Evolutionary conservation across 2,888 invertebrate genomes (phyloP).

Genomic region (Agriopis marginaria): DNA sequence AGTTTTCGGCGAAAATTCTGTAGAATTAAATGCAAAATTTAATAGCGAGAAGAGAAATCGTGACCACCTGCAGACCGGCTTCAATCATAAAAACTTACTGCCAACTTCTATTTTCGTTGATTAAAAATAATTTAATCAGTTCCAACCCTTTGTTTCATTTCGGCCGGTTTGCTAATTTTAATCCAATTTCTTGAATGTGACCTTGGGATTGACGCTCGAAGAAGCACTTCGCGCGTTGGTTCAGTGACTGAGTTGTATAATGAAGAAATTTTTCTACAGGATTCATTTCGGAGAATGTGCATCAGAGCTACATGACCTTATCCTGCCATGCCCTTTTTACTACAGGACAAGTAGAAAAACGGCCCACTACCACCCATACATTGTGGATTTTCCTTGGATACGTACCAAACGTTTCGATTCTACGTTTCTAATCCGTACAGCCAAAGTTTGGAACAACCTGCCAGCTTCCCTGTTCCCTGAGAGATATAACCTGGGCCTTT

Average conservation of each 20-base stretch:
- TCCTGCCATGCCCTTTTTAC: no score
- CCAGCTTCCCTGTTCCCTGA: no score
- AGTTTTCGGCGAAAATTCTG: slow-evolving; percentile 58
- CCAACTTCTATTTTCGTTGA: slow-evolving; percentile 46
- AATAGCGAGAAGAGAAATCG: slow-evolving; percentile 51
- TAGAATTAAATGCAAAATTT: slow-evolving; percentile 62
- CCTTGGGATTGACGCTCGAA: slow-evolving; percentile 15
- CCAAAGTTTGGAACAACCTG: no score
- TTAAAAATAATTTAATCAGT: slow-evolving; percentile 49
- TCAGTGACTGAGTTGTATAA: not conserved
- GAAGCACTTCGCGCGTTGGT: slow-evolving; percentile 8
- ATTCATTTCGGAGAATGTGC: no score
- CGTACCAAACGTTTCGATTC: no score
- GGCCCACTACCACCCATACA: no score
- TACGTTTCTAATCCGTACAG: no score
- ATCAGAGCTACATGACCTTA: no score
- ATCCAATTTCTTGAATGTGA: slow-evolving; percentile 44
- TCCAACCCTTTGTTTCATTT: slow-evolving; percentile 33
- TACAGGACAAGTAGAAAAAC: no score
- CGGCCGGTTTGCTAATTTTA: slow-evolving; percentile 34
- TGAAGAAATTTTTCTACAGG: not conserved
- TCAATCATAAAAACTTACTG: slow-evolving; percentile 54
- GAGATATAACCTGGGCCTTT: no score
- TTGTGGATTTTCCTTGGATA: no score
- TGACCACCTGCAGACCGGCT: slow-evolving; percentile 60